Evolutionary conservation across 2,888 invertebrate genomes (phyloP).

Genomic region (Drosophila parthenogenetica): DNA sequence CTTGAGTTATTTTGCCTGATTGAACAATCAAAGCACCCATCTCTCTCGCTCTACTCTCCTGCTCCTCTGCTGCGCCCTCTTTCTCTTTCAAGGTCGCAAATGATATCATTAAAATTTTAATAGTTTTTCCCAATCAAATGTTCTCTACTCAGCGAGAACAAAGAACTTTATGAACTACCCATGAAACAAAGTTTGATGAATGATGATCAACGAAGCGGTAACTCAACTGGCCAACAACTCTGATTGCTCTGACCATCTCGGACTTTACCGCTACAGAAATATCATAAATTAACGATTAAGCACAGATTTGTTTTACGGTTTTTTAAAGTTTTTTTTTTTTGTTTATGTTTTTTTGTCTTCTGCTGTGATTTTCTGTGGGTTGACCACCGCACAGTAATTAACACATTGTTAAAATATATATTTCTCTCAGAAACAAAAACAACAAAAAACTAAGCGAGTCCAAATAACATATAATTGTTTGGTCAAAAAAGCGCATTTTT

Average conservation of each 20-base stretch:
- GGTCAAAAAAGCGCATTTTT: conserved; percentile 32
- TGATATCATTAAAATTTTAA: conserved; percentile 31
- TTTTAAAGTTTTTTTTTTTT: conserved; percentile 12
- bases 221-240: conserved; percentile 19
- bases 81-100: conserved; percentile 26
- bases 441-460: conserved; percentile 14
- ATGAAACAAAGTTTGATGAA: conserved; percentile 35
- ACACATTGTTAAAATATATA: conserved; percentile 67
- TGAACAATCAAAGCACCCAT: conserved; percentile 20
- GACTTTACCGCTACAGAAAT: conserved; percentile 67
- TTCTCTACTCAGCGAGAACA: conserved; percentile 18
- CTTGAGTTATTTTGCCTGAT: conserved; percentile 39
- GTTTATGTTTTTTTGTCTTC: background rate
- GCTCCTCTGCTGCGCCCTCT: background rate
- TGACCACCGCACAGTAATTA: conserved; percentile 63
- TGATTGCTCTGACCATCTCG: conserved; percentile 27
- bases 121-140: conserved; percentile 10
- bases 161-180: conserved; percentile 65
- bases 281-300: conserved; percentile 79
- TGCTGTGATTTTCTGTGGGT: conserved; percentile 29
- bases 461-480: conserved; percentile 46
- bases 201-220: conserved; percentile 61
- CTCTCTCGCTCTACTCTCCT: background rate
- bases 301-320: conserved; percentile 71
- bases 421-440: conserved; percentile 6